Evolutionary conservation across 2,888 invertebrate genomes (phyloP).

Genomic region (Euphydryas editha): DNA sequence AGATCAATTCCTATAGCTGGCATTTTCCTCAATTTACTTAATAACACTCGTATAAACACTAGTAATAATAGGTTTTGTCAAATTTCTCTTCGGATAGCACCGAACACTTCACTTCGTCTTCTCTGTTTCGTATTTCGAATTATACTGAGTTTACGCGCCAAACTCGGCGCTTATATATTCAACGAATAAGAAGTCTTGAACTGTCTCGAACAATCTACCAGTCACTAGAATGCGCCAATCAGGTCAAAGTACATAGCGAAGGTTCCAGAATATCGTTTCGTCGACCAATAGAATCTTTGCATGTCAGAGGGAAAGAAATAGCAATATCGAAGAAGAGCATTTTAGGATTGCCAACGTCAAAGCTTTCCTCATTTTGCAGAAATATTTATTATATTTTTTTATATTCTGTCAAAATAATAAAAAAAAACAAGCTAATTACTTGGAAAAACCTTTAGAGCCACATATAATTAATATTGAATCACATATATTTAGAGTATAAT

Average conservation of each 20-base stretch:
- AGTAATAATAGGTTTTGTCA: slow-evolving; percentile 34
- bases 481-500: too few species aligned
- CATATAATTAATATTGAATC: too few species aligned
- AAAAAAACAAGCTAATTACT: too few species aligned
- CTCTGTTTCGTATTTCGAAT: slow-evolving; percentile 66
- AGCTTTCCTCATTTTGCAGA: slow-evolving; percentile 10
- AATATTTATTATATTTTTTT: neutral
- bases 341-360: slow-evolving; percentile 8
- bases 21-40: slow-evolving; percentile 58
- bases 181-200: slow-evolving; percentile 54
- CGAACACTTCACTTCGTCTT: slow-evolving; percentile 53
- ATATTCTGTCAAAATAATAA: too few species aligned
- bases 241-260: slow-evolving; percentile 47
- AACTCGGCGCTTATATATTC: slow-evolving; percentile 56
- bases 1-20: slow-evolving; percentile 83
- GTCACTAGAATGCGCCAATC: slow-evolving; percentile 57
- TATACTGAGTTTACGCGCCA: slow-evolving; percentile 62
- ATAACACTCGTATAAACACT: slow-evolving; percentile 37
- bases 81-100: slow-evolving; percentile 55
- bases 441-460: too few species aligned
- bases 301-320: slow-evolving; percentile 43
- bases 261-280: slow-evolving; percentile 50
- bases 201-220: slow-evolving; percentile 53
- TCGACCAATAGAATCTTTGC: slow-evolving; percentile 52
- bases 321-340: slow-evolving; percentile 20